phyloP scores from a whole-genome alignment of 2,113 vertebrate genomes.

The Galeopterus variegatus region DNA sequence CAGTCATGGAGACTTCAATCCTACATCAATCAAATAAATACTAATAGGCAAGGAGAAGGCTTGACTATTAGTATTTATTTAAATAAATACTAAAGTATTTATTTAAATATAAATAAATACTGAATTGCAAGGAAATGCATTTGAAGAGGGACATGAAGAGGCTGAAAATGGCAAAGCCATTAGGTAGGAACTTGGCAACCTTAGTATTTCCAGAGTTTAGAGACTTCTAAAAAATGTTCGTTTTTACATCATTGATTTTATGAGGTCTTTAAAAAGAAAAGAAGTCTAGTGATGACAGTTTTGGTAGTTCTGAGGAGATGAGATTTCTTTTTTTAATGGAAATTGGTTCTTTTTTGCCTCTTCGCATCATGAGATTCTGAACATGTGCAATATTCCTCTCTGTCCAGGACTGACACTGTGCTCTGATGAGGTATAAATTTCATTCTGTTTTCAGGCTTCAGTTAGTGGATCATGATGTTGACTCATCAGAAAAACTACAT shows the following conservation, averaged over 20 bases:
- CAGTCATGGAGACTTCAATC: not conserved
- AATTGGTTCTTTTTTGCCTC: not conserved
- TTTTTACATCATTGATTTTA: not conserved
- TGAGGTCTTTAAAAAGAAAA: not conserved
- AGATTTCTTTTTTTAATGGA: not conserved
- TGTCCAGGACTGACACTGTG: not conserved
- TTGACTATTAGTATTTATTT: not conserved
- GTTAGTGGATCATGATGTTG: not conserved
- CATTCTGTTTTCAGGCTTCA: not conserved
- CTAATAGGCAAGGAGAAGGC: not conserved
- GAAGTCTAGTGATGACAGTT: not conserved
- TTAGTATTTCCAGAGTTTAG: not conserved
- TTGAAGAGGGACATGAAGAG: not conserved
- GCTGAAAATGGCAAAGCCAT: not conserved
- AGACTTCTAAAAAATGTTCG: not conserved
- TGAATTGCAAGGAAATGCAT: not conserved
- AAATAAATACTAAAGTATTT: no score
- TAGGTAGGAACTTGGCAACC: not conserved
- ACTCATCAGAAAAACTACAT: not conserved
- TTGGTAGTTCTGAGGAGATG: not conserved
- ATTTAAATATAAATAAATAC: no score
- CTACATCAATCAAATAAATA: not conserved
- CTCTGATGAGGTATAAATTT: not conserved
- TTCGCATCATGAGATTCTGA: not conserved
- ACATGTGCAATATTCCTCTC: not conserved